Evolutionary conservation across 2,113 vertebrate genomes (phyloP), one percentile per base, ranked within the genome.

Genomic region (Protomyctophum bolini): DNA sequence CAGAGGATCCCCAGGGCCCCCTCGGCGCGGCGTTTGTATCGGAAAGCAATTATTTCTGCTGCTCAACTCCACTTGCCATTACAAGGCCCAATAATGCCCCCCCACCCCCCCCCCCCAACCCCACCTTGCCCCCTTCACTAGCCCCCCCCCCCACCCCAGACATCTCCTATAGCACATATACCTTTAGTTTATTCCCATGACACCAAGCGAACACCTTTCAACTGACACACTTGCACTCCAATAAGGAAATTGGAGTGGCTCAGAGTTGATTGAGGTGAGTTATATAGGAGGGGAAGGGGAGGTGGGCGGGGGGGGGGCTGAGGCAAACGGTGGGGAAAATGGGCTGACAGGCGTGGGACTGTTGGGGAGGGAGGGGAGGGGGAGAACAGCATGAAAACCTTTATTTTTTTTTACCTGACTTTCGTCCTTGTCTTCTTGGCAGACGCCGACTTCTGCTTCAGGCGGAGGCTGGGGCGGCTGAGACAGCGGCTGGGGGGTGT

Each of bases 401-500:
- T 5, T 45, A 14, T 55, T 41, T 14, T n/a, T 10, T 5, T 63
- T 58, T 77, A 82, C 80, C 80, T 75, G 72, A 9, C 51, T 65
- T 52, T 74, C 70, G 11, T 68, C 77, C 55, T 62, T 70, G 60
- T 77, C 71, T 7, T 77, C 71, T 7, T 66, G 58, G n/a, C 75
- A 68, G 70, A 58, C 68, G 71, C 64, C 72, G 59, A 56, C 59
- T 4, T 70, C 58, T 33, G 64, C 56, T 33, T 68, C 33, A 1
- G 70, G 70, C 41, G 74, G 66, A 0, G 21, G 54, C 49, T 46
- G 68, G 60, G 14, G 7, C 12, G 45, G 41, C 14, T 49, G 12
- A n/a, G 12, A 2, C 58, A 10, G 29, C 28, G 58, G 58, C 94
- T 86, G 92, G 72, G 41, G 92, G 72, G 41, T 85, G 88, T 91